Base-by-base conservation (phyloP, 2,888 invertebrate species). In the Nomada ruficornis region DNA sequence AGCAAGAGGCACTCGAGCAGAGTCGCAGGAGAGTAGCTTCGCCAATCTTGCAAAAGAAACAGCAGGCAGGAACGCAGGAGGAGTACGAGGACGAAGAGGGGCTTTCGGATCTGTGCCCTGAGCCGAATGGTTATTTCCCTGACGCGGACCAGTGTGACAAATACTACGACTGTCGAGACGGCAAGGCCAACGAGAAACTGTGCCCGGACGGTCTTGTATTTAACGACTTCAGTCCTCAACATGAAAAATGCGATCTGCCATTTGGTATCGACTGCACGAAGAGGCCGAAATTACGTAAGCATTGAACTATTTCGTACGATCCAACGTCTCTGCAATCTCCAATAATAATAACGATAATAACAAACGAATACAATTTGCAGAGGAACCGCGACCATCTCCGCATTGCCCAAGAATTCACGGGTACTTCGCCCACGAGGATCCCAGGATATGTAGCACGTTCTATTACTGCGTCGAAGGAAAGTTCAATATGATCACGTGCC, bases 201-300 rank as follows among this genome's bases (percentile, higher is more conserved):
- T 98, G 98, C 87, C 97, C 97, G 0, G 98, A 98, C 92, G 98
- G 98, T 29, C 96, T 98, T 95, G 98, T 98, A 69, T 98, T 98
- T 95, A 98, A 98, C 89, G 98, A 98, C 94, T 98, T 96, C 94
- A 97, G 96, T 87, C 95, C 96, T 2, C 96, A 96, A 78, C 96
- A 97, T 77, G 98, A 98, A 93, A 98, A 98, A 92, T 98, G 98
- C 90, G 98, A 98, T 93, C 94, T 98, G 85, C 98, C 98, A 0
- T 97, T 97, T 94, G 97, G 97, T 90, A 96, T 98, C 80, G 98
- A 98, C 93, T 98, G 98, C 94, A 95, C 95, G 0, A 96, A 96
- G 85, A 95, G 98, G 80, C 95, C 97, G 11, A 96, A 97, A 91
- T 94, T 96, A 85, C 98, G 98, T 98, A 95, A 96, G 97, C 96